These are phyloP conservation scores for Pseudopodoces humilis DNA, from an alignment of 2,113 vertebrate species.

Conservation along the genomic window DNA sequence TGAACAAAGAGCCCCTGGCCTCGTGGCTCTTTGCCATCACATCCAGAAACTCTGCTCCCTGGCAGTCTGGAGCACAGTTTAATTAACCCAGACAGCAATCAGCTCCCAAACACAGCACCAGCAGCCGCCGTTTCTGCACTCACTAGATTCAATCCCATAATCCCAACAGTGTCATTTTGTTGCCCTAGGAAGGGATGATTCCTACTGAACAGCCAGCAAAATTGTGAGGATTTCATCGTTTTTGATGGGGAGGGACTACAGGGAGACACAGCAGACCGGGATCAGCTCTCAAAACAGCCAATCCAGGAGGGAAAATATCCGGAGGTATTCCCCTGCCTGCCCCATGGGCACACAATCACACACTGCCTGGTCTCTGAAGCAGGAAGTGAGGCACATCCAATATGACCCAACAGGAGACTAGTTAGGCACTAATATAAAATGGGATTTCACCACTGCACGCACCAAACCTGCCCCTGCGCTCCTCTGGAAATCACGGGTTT, in stretches of 20 bases:
- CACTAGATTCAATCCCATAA: background rate
- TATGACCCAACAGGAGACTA: background rate
- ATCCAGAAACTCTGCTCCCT: background rate
- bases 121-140: background rate
- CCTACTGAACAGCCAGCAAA: background rate
- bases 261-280: background rate
- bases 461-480: background rate
- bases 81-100: slow-evolving; percentile 5
- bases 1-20: background rate
- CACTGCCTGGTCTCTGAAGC: background rate
- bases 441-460: background rate
- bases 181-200: background rate
- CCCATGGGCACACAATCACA: accelerated
- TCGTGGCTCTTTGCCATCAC: background rate
- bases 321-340: background rate
- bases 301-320: background rate
- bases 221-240: background rate
- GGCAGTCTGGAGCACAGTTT: background rate
- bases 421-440: background rate
- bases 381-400: background rate
- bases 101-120: background rate
- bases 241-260: background rate
- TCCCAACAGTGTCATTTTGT: background rate
- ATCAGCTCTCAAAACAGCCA: background rate
- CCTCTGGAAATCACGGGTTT: background rate